Evolutionary conservation across 2,888 invertebrate genomes (phyloP).

Genomic region (Pedicia rivosa): DNA sequence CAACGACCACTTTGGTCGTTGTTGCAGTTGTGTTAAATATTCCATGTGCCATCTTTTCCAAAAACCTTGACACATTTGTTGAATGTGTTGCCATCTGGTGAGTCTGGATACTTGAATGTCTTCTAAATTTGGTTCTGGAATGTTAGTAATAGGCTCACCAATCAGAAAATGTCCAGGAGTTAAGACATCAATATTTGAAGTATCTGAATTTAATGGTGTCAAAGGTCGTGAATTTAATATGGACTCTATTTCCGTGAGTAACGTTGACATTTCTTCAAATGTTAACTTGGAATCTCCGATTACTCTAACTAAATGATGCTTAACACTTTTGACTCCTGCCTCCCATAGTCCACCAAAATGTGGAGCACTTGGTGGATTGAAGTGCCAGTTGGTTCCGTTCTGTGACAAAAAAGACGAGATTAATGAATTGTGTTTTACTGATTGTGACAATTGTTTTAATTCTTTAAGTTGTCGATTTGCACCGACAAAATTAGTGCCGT

Average conservation of each 20-base stretch:
- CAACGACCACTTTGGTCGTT: conserved; percentile 15
- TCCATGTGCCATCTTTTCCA: conserved; percentile 16
- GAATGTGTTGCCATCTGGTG: conserved; percentile 17
- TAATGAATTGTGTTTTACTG: not conserved
- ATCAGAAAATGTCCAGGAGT: not conserved
- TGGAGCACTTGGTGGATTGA: conserved; percentile 15
- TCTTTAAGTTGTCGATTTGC: conserved; percentile 5
- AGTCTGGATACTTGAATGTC: not conserved
- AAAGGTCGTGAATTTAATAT: conserved; percentile 13
- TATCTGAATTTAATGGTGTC: not conserved
- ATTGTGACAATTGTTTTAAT: not conserved
- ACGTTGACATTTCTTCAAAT: conserved; percentile 9
- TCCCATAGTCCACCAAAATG: conserved; percentile 16
- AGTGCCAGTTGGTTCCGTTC: conserved; percentile 15
- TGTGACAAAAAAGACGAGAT: not conserved
- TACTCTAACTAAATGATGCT: conserved; percentile 13
- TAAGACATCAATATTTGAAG: not conserved
- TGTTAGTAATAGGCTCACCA: not conserved
- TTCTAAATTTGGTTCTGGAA: not conserved
- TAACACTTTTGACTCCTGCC: conserved; percentile 15
- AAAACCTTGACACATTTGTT: conserved; percentile 14
- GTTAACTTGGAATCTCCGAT: not conserved
- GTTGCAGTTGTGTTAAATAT: conserved; percentile 15
- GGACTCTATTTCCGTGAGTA: conserved; percentile 12
- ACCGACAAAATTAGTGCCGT: too few species aligned